phyloP scores from a whole-genome alignment of 2,113 vertebrate genomes.

The Scomber colias region DNA sequence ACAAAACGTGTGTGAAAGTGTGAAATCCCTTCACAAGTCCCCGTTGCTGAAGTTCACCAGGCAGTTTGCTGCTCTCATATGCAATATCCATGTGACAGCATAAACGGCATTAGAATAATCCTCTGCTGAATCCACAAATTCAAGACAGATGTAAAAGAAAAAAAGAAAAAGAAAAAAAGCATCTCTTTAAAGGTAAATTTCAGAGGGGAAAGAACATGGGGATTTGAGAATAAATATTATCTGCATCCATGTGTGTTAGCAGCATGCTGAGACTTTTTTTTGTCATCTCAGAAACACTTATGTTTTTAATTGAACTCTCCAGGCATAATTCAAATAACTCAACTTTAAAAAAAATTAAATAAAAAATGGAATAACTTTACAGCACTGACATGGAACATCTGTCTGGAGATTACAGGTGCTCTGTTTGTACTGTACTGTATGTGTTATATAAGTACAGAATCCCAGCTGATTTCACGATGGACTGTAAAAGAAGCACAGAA shows the following conservation, averaged over 20 bases:
- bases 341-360: no score
- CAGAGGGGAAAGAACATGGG: neutral
- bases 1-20: constrained; percentile 9
- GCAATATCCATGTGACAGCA: constrained; percentile 67
- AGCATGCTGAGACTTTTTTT: neutral
- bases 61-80: constrained; percentile 37
- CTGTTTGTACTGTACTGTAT: constrained; percentile 12
- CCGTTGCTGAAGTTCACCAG: constrained; percentile 33
- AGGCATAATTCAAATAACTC: neutral
- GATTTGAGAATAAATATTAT: constrained; percentile 11
- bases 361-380: no score
- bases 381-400: constrained; percentile 8
- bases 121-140: constrained; percentile 67
- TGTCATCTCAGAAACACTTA: constrained; percentile 15
- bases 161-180: constrained; percentile 34
- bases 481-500: constrained; percentile 21
- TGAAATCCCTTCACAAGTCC: constrained; percentile 56
- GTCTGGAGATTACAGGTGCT: constrained; percentile 34
- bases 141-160: constrained; percentile 32
- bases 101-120: constrained; percentile 72
- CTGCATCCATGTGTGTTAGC: neutral
- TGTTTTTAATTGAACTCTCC: constrained; percentile 17
- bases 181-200: constrained; percentile 42
- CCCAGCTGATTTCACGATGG: constrained; percentile 15
- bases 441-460: constrained; percentile 26